phyloP scores from a whole-genome alignment of 2,797 vertebrate species.

The Hydrophis major region DNA sequence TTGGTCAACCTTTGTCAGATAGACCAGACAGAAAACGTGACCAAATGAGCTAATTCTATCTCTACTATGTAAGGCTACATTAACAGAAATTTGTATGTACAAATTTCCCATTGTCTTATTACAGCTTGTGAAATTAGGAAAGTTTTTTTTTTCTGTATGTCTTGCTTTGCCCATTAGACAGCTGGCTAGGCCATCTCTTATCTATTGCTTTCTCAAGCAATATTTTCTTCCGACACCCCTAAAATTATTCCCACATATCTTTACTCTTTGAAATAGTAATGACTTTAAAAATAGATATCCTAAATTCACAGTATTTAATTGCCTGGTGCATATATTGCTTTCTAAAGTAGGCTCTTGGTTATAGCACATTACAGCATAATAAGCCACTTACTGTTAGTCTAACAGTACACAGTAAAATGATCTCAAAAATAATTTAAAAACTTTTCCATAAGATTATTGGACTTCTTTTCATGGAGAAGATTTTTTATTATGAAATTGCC shows the following conservation, averaged over 20 bases:
- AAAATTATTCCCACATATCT: not conserved
- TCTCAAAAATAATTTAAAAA: not conserved
- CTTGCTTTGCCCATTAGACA: not conserved
- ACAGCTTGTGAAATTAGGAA: not conserved
- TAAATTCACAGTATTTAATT: not conserved
- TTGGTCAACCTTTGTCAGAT: not conserved
- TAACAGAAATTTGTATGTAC: not conserved
- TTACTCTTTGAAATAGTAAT: not conserved
- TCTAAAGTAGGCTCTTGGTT: not conserved
- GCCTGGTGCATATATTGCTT: not conserved
- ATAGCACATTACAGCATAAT: not conserved
- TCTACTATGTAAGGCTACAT: not conserved
- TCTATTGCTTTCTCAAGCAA: not conserved
- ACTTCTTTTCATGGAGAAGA: not conserved
- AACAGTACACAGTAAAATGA: not conserved
- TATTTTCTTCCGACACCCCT: not conserved
- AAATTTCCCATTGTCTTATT: not conserved
- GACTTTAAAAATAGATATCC: not conserved
- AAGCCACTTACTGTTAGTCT: not conserved
- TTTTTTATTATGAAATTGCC: not conserved
- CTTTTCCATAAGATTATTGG: not conserved
- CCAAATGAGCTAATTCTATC: not conserved
- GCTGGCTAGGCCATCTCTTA: not conserved
- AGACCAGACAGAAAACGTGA: not conserved
- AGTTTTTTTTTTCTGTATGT: too few species aligned